Evolutionary conservation across 2,888 invertebrate species (phyloP).

Genomic region (Fragum whitleyi): DNA sequence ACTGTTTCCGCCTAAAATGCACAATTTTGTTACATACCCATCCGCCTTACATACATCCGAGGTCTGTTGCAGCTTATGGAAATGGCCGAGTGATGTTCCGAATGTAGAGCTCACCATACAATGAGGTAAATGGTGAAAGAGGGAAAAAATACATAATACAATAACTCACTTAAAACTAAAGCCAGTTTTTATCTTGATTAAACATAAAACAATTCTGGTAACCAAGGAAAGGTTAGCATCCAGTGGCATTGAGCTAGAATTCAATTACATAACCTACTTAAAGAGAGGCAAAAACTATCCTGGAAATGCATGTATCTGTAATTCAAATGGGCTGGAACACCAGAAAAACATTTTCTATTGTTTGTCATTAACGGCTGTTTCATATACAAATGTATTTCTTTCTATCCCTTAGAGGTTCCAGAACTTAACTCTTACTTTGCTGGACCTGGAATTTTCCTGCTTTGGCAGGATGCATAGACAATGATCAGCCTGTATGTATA

Average conservation of each 20-base stretch:
- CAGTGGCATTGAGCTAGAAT: background rate
- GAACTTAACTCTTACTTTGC: no score
- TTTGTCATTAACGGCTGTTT: background rate
- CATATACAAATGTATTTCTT: no score
- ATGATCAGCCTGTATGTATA: no score
- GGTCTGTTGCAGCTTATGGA: no score
- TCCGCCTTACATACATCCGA: no score
- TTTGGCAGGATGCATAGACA: no score
- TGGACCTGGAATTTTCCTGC: no score
- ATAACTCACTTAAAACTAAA: background rate
- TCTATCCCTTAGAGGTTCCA: no score
- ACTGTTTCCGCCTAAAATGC: no score
- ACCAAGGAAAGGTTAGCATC: background rate
- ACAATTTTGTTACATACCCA: no score
- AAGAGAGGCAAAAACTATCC: background rate
- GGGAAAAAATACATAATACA: background rate
- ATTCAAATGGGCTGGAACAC: slow-evolving; percentile 6
- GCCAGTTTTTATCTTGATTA: background rate
- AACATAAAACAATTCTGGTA: background rate
- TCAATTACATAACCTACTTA: slow-evolving; percentile 10
- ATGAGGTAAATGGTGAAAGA: background rate
- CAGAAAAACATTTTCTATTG: background rate
- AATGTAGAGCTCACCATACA: no score
- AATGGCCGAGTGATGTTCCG: no score
- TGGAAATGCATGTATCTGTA: slow-evolving; percentile 7